These are phyloP conservation scores for Dendronephthya gigantea DNA, from an alignment of 64 coral and sea anemone genomes.

Conservation along the genomic window DNA sequence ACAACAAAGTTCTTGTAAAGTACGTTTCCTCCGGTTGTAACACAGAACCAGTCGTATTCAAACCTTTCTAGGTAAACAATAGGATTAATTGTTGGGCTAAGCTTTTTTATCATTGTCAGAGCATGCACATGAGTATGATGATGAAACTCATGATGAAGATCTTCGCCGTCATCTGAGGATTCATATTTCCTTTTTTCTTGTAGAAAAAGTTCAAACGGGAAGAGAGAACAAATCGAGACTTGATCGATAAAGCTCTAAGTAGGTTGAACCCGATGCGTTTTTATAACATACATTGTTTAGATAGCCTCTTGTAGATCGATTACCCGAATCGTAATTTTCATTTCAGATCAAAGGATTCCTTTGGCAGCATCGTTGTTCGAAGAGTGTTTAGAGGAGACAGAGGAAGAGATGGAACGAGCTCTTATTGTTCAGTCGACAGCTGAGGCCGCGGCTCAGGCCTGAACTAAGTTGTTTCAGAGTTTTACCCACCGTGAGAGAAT, in stretches of 20 bases:
- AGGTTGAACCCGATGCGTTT: conserved; percentile 26
- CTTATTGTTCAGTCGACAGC: background rate
- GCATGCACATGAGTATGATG: too few species aligned
- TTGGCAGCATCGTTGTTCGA: background rate
- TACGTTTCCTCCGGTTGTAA: too few species aligned
- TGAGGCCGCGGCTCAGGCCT: background rate
- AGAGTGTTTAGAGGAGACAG: background rate
- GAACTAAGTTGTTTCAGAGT: background rate
- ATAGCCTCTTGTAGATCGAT: background rate
- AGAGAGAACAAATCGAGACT: conserved; percentile 54
- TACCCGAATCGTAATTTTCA: background rate
- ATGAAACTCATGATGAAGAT: too few species aligned
- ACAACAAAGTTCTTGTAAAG: background rate
- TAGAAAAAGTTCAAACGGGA: conserved; percentile 81
- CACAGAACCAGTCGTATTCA: background rate
- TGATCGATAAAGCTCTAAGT: conserved; percentile 70
- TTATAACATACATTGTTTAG: background rate
- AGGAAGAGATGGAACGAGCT: background rate
- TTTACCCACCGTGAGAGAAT: too few species aligned
- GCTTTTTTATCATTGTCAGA: too few species aligned
- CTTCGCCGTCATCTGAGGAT: too few species aligned
- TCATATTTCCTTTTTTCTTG: too few species aligned
- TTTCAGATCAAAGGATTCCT: background rate
- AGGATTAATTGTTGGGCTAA: too few species aligned
- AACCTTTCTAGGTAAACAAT: too few species aligned